phyloP scores from a whole-genome alignment of 2,888 invertebrate genomes.

The Plemyria rubiginata region DNA sequence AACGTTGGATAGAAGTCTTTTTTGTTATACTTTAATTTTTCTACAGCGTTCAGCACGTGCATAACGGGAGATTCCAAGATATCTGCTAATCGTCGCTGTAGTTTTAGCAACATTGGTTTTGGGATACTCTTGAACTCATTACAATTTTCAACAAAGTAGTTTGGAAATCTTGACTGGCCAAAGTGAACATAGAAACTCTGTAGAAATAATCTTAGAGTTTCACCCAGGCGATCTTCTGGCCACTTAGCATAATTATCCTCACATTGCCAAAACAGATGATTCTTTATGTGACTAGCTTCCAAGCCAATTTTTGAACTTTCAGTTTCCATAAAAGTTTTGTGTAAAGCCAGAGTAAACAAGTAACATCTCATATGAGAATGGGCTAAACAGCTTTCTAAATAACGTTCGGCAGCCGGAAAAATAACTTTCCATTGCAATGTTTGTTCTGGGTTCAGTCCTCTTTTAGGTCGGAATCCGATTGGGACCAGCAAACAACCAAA shows the following conservation, averaged over 20 bases:
- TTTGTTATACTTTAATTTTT: conserved; percentile 87
- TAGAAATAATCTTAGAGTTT: conserved; percentile 86
- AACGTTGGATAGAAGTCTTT: conserved; percentile 87
- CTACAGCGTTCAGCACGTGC: conserved; percentile 88
- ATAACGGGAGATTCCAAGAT: conserved; percentile 89
- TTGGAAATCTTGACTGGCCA: conserved; percentile 85
- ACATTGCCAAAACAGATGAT: conserved; percentile 91
- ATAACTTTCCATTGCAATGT: conserved; percentile 91
- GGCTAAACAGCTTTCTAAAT: conserved; percentile 89
- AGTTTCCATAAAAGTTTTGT: conserved; percentile 89
- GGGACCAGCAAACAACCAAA: conserved; percentile 90
- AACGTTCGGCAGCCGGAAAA: conserved; percentile 91
- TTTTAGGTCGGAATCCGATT: conserved; percentile 87
- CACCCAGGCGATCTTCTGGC: conserved; percentile 90
- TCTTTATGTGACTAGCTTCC: conserved; percentile 89
- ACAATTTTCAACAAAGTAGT: conserved; percentile 90
- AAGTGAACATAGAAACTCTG: conserved; percentile 86
- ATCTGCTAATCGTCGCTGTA: conserved; percentile 88
- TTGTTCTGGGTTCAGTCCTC: conserved; percentile 85
- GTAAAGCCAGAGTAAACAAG: conserved; percentile 87
- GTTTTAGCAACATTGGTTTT: conserved; percentile 84
- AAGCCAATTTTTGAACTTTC: conserved; percentile 87
- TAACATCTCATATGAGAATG: conserved; percentile 90
- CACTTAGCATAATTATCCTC: conserved; percentile 89
- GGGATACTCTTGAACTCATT: conserved; percentile 91